Evolutionary conservation across 2,797 vertebrate genomes (phyloP).

Genomic region (Crenuchus spilurus): DNA sequence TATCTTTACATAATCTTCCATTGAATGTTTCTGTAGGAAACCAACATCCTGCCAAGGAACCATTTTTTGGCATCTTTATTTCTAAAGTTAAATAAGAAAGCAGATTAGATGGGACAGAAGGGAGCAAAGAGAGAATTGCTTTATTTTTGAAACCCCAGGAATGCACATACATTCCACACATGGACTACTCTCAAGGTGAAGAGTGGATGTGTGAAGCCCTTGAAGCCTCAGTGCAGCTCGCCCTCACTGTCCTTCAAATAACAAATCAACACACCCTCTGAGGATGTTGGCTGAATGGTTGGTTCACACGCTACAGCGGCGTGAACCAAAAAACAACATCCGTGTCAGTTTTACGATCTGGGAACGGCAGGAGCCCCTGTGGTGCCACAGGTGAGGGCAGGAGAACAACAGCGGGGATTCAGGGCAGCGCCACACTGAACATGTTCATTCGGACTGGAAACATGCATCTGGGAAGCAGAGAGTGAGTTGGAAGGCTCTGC

Average conservation of each 20-base stretch:
- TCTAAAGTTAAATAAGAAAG: background rate
- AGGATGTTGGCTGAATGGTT: conserved; percentile 49
- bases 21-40: no score
- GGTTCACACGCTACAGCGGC: conserved; percentile 56
- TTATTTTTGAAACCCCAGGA: conserved; percentile 19
- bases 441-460: conserved; percentile 28
- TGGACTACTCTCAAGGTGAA: conserved; percentile 36
- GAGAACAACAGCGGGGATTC: conserved; percentile 51
- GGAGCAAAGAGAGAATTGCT: background rate
- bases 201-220: conserved; percentile 25
- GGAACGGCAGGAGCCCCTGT: conserved; percentile 48
- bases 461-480: conserved; percentile 49
- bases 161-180: conserved; percentile 32
- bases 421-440: conserved; percentile 22
- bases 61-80: no score
- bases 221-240: conserved; percentile 22
- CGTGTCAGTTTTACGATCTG: conserved; percentile 58
- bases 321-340: conserved; percentile 57
- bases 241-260: conserved; percentile 50
- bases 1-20: no score
- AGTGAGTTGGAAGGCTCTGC: conserved; percentile 35
- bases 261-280: conserved; percentile 46
- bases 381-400: conserved; percentile 53
- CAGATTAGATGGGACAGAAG: background rate
- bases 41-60: no score